These are phyloP conservation scores for Nomada lathburiana DNA, from an alignment of 2,888 invertebrate species.

Conservation along the genomic window DNA sequence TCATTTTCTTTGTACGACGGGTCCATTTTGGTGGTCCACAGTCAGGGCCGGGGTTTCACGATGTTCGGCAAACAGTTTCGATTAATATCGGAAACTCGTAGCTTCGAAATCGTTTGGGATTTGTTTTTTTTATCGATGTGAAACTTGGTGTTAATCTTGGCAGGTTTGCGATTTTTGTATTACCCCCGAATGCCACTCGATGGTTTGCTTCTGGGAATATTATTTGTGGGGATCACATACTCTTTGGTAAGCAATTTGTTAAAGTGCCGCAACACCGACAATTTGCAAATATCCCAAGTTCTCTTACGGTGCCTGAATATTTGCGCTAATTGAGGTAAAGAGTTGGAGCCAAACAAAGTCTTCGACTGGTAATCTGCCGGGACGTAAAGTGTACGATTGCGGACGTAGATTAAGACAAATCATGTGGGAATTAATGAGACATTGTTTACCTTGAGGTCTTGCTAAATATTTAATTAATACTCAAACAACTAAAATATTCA, in stretches of 20 bases:
- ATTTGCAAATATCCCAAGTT: slow-evolving; percentile 2
- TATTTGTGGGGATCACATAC: too few species aligned
- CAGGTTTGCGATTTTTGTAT: too few species aligned
- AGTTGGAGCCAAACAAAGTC: slow-evolving; percentile 43
- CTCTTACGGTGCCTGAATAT: slow-evolving; percentile 51
- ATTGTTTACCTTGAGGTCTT: slow-evolving; percentile 46
- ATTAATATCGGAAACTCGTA: too few species aligned
- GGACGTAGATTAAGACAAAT: slow-evolving; percentile 44
- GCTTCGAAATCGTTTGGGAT: too few species aligned
- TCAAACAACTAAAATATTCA: slow-evolving; percentile 26
- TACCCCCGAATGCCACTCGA: too few species aligned
- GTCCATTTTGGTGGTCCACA: not conserved
- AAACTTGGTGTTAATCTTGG: too few species aligned
- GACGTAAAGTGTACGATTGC: slow-evolving; percentile 40
- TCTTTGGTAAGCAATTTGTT: not conserved
- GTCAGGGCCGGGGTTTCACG: too few species aligned
- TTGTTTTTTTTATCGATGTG: not conserved
- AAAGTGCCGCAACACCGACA: not conserved
- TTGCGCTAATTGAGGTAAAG: slow-evolving; percentile 54
- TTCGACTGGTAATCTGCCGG: slow-evolving; percentile 36
- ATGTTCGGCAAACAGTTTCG: too few species aligned
- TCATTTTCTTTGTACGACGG: not conserved
- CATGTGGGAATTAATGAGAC: slow-evolving; percentile 42
- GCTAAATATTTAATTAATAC: slow-evolving; percentile 55
- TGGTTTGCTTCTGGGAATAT: too few species aligned